phyloP scores from a whole-genome alignment of 2,797 vertebrate species.

The Malurus leucopterus region DNA sequence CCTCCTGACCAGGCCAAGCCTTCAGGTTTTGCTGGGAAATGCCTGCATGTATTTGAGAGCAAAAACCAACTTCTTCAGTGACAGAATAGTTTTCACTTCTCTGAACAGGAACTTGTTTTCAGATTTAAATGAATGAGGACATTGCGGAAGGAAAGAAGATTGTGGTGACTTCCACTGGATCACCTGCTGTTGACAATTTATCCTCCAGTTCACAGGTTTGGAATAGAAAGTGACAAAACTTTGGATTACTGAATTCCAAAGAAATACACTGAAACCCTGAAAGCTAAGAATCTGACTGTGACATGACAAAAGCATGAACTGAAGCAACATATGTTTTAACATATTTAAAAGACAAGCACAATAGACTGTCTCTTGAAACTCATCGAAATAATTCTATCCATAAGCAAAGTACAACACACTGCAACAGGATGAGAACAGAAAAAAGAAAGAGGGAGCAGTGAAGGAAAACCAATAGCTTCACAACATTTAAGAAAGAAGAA shows the following conservation, averaged over 20 bases:
- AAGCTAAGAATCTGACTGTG: not conserved
- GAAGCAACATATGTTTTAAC: not conserved
- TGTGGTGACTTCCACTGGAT: not conserved
- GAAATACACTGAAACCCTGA: not conserved
- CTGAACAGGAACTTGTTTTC: not conserved
- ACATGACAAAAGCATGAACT: not conserved
- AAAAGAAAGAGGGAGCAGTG: not conserved
- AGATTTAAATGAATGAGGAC: not conserved
- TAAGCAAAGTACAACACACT: not conserved
- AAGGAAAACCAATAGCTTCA: not conserved
- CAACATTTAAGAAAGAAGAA: not conserved
- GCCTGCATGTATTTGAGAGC: not conserved
- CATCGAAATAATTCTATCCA: not conserved
- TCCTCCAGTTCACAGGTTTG: not conserved
- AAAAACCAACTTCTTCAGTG: not conserved
- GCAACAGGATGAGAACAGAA: not conserved
- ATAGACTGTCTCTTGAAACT: not conserved
- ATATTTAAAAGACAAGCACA: not conserved
- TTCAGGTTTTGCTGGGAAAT: not conserved
- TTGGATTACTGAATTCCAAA: not conserved
- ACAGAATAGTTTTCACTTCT: not conserved
- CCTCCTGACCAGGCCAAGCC: not conserved
- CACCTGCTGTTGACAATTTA: not conserved
- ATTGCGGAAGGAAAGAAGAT: not conserved
- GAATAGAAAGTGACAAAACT: not conserved